A percentile compares a stretch with the other conserved stretches of the same genome.
phyloP scores from a whole-genome alignment of 2,888 invertebrate genomes.

The Xestobium rufovillosum region DNA sequence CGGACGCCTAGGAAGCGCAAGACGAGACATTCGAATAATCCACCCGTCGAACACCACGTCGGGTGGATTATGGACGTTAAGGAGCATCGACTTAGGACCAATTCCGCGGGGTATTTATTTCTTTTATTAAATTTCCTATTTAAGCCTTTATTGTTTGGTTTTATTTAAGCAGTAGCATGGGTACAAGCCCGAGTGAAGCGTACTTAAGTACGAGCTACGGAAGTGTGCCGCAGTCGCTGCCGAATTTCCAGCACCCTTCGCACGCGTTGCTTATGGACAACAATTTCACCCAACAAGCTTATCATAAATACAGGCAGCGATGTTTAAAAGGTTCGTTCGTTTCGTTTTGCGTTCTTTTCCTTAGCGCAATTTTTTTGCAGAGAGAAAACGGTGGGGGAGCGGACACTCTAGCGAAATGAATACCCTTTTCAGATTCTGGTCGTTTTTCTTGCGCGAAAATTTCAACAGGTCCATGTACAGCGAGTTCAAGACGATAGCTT shows the following conservation, averaged over 20 bases:
- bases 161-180: constrained; percentile 66
- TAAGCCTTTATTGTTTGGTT: neutral
- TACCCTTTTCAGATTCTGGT: constrained; percentile 98
- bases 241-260: constrained; percentile 92
- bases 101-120: constrained; percentile 61
- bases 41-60: constrained; percentile 89
- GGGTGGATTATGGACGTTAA: constrained; percentile 96
- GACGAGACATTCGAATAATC: constrained; percentile 87
- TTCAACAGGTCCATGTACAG: constrained; percentile 98
- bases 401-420: constrained; percentile 99
- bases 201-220: constrained; percentile 64
- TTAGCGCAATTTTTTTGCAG: constrained; percentile 46
- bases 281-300: constrained; percentile 95
- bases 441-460: constrained; percentile 96
- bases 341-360: constrained; percentile 1
- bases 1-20: constrained; percentile 76
- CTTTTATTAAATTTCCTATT: constrained; percentile 5
- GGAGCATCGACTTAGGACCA: constrained; percentile 72
- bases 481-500: constrained; percentile 87
- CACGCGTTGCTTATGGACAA: constrained; percentile 91
- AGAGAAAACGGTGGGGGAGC: constrained; percentile 85
- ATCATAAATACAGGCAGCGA: constrained; percentile 90
- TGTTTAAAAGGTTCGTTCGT: constrained; percentile 83
- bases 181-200: constrained; percentile 63
- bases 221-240: constrained; percentile 72